Evolutionary conservation across 2,113 vertebrate genomes (phyloP).

Genomic region (Lethenteron reissneri): DNA sequence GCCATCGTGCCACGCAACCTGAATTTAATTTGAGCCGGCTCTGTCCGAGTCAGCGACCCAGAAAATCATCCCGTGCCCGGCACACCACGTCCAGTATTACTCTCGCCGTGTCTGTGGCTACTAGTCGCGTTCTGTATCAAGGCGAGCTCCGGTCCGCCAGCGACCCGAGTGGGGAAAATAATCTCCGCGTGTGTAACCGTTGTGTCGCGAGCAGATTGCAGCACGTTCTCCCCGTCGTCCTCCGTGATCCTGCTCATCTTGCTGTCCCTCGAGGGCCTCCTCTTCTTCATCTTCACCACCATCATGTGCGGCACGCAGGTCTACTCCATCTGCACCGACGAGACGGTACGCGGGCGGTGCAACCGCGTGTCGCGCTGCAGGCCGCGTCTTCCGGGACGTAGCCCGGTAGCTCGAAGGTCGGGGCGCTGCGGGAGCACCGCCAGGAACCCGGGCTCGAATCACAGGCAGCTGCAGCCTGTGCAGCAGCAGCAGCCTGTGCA

Average conservation of each 20-base stretch:
- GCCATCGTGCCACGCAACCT: too few relatives aligned
- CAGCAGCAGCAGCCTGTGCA: background rate
- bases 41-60: background rate
- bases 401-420: background rate
- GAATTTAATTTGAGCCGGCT: background rate
- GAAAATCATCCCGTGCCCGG: background rate
- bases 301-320: constrained; percentile 98
- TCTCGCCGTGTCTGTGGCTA: background rate
- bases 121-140: background rate
- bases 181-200: background rate
- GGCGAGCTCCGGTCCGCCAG: background rate
- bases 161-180: background rate
- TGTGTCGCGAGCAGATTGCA: constrained; percentile 46
- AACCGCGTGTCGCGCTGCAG: background rate
- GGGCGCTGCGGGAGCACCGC: too few relatives aligned
- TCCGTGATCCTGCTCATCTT: constrained; percentile 90
- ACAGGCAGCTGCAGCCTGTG: background rate
- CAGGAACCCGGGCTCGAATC: background rate
- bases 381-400: background rate
- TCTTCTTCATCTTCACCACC: constrained; percentile 85
- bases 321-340: constrained; percentile 86
- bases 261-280: constrained; percentile 74
- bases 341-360: constrained; percentile 49
- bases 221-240: constrained; percentile 69
- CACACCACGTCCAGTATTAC: background rate